These are phyloP conservation scores for Proterorhinus semilunaris DNA, from an alignment of 2,113 vertebrate species.

Conservation along the genomic window DNA sequence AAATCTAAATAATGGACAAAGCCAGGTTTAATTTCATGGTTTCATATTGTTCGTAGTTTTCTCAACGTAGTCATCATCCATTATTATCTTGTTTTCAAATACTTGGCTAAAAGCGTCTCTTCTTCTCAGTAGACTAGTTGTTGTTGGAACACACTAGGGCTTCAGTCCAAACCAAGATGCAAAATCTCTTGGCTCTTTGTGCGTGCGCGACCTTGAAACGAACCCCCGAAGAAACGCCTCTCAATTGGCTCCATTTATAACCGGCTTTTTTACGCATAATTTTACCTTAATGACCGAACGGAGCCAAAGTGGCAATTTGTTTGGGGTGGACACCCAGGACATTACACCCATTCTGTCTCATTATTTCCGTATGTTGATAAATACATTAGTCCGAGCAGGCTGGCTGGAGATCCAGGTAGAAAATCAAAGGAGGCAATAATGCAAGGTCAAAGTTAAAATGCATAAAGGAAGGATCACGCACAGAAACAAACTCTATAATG, in stretches of 20 bases:
- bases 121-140: too few relatives aligned
- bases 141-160: neutral
- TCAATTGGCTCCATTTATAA: constrained; percentile 36
- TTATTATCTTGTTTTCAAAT: too few relatives aligned
- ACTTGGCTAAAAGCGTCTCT: too few relatives aligned
- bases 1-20: too few relatives aligned
- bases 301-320: constrained; percentile 29
- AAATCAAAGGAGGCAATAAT: neutral
- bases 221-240: constrained; percentile 27
- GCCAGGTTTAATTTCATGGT: too few relatives aligned
- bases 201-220: constrained; percentile 39
- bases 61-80: too few relatives aligned
- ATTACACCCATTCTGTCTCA: neutral
- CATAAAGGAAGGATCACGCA: too few relatives aligned
- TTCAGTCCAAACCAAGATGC: constrained; percentile 16
- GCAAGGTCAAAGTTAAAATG: neutral
- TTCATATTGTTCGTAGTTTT: too few relatives aligned
- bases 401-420: neutral
- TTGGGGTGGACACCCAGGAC: neutral
- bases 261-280: constrained; percentile 18
- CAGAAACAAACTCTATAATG: too few relatives aligned
- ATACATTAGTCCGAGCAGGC: neutral
- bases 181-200: constrained; percentile 24
- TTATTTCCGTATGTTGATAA: constrained; percentile 7
- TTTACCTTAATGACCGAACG: constrained; percentile 14